These are phyloP conservation scores for Holocentrus rufus DNA, from an alignment of 2,797 vertebrate species.

Conservation along the genomic window DNA sequence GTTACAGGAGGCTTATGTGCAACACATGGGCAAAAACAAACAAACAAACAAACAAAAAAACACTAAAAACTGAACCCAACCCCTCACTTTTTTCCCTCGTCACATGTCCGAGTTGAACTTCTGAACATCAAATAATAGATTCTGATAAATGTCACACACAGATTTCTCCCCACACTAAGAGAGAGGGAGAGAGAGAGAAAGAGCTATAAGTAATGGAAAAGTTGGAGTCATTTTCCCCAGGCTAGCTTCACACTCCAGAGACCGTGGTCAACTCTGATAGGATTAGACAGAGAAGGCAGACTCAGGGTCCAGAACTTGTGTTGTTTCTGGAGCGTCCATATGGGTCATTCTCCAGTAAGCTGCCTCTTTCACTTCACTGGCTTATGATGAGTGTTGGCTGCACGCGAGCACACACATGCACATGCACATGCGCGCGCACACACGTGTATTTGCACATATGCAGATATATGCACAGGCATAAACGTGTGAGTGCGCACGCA, in stretches of 20 bases:
- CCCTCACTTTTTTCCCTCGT: neutral
- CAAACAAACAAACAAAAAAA: too few relatives aligned
- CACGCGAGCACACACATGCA: neutral
- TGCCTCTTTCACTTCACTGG: slow-evolving; percentile 39
- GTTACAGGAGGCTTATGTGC: too few relatives aligned
- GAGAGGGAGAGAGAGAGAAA: too few relatives aligned
- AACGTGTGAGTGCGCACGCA: neutral
- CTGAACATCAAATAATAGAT: slow-evolving; percentile 31
- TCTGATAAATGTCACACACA: slow-evolving; percentile 16
- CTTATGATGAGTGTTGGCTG: slow-evolving; percentile 21
- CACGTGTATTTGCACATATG: neutral
- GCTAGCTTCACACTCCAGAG: slow-evolving; percentile 27
- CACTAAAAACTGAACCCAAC: too few relatives aligned
- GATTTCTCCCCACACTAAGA: slow-evolving; percentile 6
- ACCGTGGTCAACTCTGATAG: slow-evolving; percentile 35
- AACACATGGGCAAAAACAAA: too few relatives aligned
- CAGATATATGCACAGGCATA: neutral
- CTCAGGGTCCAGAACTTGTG: slow-evolving; percentile 35
- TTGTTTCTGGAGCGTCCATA: slow-evolving; percentile 50
- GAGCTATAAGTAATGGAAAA: slow-evolving; percentile 46
- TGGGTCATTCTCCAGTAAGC: slow-evolving; percentile 12
- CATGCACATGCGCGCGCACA: neutral
- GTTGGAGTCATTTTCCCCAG: slow-evolving; percentile 27
- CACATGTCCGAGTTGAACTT: neutral
- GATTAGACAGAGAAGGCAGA: slow-evolving; percentile 27